phyloP scores from a whole-genome alignment of 2,113 vertebrate genomes.

The Sylvia atricapilla region DNA sequence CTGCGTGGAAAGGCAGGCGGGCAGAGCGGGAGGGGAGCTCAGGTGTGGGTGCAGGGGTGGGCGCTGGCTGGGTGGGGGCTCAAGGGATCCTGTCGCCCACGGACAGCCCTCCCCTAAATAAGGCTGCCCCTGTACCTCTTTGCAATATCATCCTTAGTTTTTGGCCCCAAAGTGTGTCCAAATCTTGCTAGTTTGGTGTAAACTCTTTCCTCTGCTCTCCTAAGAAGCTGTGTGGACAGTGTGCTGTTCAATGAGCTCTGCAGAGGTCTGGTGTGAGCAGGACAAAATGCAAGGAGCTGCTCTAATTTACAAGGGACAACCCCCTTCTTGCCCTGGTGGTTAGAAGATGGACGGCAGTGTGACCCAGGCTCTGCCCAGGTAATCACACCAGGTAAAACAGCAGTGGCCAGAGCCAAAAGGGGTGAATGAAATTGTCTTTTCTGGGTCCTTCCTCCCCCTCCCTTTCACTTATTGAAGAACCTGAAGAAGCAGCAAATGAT shows the following conservation, averaged over 20 bases:
- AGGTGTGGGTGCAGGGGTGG: rapidly evolving
- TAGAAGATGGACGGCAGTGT: rapidly evolving
- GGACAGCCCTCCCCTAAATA: neutral
- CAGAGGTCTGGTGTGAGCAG: neutral
- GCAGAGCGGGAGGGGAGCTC: neutral
- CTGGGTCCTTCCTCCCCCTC: neutral
- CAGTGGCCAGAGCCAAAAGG: neutral
- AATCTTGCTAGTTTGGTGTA: neutral
- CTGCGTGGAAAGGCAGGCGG: rapidly evolving
- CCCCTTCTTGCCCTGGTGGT: neutral
- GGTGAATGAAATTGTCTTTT: neutral
- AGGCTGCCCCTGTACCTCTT: neutral
- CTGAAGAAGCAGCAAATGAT: neutral
- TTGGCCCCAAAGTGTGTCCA: neutral
- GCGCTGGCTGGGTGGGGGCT: rapidly evolving
- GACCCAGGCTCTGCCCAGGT: neutral
- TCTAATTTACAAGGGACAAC: neutral
- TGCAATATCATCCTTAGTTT: neutral
- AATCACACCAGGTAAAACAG: neutral
- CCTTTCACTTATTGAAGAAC: neutral
- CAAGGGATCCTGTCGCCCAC: rapidly evolving
- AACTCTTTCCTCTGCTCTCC: neutral
- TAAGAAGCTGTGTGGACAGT: rapidly evolving
- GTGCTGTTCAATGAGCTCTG: neutral
- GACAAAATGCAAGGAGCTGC: neutral